Conservation (phyloP, 1,140 invertebrate genomes). For the Drosophila sechellia region DNA sequence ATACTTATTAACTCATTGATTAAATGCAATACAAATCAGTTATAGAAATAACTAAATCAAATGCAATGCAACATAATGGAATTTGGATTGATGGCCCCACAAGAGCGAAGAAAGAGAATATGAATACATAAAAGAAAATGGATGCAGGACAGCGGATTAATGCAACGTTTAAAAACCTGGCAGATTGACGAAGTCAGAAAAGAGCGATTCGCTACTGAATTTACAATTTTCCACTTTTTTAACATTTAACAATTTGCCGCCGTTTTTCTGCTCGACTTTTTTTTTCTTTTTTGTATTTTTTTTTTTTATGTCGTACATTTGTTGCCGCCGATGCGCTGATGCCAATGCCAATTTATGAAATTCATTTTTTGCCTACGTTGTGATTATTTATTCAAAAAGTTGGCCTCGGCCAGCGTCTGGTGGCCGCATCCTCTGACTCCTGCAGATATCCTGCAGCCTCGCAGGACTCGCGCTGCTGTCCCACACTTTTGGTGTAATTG, state of each 20-base stretch:
- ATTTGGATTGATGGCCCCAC: too few relatives aligned
- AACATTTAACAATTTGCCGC: background rate
- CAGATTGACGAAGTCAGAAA: slow-evolving; percentile 67
- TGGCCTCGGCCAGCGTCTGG: slow-evolving; percentile 48
- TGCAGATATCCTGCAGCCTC: slow-evolving; percentile 25
- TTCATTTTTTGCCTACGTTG: slow-evolving; percentile 80
- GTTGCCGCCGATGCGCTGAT: slow-evolving; percentile 17
- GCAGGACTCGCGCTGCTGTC: slow-evolving; percentile 4
- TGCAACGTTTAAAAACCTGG: slow-evolving; percentile 74
- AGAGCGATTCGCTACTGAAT: slow-evolving; percentile 9
- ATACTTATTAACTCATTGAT: too few relatives aligned
- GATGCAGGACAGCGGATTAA: slow-evolving; percentile 53
- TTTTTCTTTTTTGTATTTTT: background rate
- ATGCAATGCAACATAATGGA: too few relatives aligned
- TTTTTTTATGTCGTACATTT: slow-evolving; percentile 4
- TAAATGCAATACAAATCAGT: too few relatives aligned
- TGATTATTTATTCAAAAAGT: slow-evolving; percentile 81
- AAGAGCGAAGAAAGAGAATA: background rate
- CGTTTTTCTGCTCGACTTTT: background rate
- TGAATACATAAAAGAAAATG: background rate
- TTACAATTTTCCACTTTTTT: slow-evolving; percentile 7
- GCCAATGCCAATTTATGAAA: slow-evolving; percentile 73
- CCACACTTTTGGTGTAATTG: slow-evolving; percentile 38
- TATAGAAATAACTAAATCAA: too few relatives aligned
- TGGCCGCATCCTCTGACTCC: background rate